Base-by-base conservation (phyloP, 2,888 invertebrate genomes). In the Congeria kusceri region DNA sequence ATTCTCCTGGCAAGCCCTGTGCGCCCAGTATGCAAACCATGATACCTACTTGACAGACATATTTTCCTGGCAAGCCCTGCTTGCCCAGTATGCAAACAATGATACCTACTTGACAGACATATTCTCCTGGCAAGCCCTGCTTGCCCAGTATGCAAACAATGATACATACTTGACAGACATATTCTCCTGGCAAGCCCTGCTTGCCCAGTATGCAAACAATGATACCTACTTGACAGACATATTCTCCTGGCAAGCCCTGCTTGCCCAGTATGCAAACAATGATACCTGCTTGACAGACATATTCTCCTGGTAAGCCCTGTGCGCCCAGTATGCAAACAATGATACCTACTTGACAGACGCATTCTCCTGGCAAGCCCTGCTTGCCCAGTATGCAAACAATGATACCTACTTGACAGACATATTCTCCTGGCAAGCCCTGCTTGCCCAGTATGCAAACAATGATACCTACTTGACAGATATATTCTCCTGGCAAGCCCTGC, bases 1-100 rank as follows among this genome's bases (percentile, higher is more conserved):
- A 1, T 47, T 47, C 3, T 70, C 56, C 23, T 77, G 73, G n/a
- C 58, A 62, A 0, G 77, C 80, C 25, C 39, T 62, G 59, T 89
- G 88, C 13, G 89, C 85, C 99, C 99, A 99, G 92, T 96, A 95
- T 84, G 96, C 95, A 93, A 99, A 98, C 49, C 15, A 39, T 15
- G 1, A 39, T 11, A 15, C 39, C 15, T 39, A 39, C 39, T 39
- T 39, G 39, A 39, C 39, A 39, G 39, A 39, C 39, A 9, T 67
- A 1, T 47, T 47, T 1, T 70, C 56, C 23, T 77, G 73, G n/a
- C 58, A 62, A 0, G 77, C 80, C 25, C 39, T 62, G 59, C 88
- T 87, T 15, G 89, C 85, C 99, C 99, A 99, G 92, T 96, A 95
- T 84, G 96, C 95, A 93, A 99, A 98, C 49, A 13, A 39, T 15